Evolutionary conservation across 1,140 invertebrate genomes (phyloP).

Genomic region (Heliconius melpomene): DNA sequence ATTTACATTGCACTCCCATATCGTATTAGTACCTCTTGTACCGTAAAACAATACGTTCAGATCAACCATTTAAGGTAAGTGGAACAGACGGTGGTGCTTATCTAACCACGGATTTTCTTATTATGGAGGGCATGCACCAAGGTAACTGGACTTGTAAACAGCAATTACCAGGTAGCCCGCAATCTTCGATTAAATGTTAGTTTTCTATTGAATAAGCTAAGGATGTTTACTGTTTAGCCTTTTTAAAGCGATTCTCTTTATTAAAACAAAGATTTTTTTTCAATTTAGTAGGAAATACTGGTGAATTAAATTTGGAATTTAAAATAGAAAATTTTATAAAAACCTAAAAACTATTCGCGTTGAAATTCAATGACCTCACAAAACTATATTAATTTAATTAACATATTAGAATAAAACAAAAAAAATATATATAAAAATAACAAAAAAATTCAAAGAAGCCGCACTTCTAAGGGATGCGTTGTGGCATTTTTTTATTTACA

Average conservation of each 20-base stretch:
- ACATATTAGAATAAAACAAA: not conserved
- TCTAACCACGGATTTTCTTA: slow-evolving; percentile 33
- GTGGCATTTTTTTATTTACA: slow-evolving; percentile 28
- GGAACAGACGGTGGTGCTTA: slow-evolving; percentile 28
- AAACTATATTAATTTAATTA: not conserved
- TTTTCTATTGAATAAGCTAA: slow-evolving; percentile 9
- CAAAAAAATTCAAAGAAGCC: slow-evolving; percentile 31
- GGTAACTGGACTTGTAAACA: slow-evolving; percentile 21
- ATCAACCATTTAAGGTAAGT: slow-evolving; percentile 34
- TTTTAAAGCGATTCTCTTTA: not conserved
- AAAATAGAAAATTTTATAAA: no score
- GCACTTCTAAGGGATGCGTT: slow-evolving; percentile 20
- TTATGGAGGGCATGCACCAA: slow-evolving; percentile 15
- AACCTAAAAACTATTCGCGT: no score
- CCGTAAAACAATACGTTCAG: slow-evolving; percentile 30
- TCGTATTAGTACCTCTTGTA: not conserved
- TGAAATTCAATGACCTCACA: no score
- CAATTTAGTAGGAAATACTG: not conserved
- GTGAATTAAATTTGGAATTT: not conserved
- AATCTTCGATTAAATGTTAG: not conserved
- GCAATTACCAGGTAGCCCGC: slow-evolving; percentile 15
- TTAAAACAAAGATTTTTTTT: not conserved
- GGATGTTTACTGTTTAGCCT: slow-evolving; percentile 4
- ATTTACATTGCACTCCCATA: not conserved
- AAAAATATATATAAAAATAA: not conserved